Conservation (phyloP, 2,888 invertebrate species). For the Amphipyra tragopoginis region DNA sequence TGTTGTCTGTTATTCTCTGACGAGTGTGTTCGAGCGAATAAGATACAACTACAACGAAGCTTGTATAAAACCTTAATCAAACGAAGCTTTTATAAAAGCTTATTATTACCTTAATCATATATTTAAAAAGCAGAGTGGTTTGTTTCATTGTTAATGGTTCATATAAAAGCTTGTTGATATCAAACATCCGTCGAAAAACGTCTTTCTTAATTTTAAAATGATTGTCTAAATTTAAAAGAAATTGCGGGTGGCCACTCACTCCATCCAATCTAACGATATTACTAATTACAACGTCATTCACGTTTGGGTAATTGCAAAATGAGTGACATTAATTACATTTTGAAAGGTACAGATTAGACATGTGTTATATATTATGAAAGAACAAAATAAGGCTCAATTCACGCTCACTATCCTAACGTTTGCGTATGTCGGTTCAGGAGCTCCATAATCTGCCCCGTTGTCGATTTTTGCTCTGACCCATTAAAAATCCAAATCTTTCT, state of each 20-base stretch:
- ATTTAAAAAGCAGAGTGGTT: conserved; percentile 5
- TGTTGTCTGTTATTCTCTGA: conserved; percentile 50
- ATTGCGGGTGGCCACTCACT: background rate
- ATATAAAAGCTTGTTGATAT: background rate
- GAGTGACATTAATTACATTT: background rate
- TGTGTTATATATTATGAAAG: background rate
- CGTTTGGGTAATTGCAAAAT: background rate
- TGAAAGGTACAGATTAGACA: background rate
- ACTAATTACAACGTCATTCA: background rate
- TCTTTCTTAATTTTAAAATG: background rate
- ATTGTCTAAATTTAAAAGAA: background rate
- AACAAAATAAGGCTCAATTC: background rate
- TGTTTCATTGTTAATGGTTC: background rate
- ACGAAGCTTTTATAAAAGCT: conserved; percentile 15
- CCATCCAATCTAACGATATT: background rate
- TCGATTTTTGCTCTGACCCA: too few relatives aligned
- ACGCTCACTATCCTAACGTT: background rate
- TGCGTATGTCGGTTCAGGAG: too few relatives aligned
- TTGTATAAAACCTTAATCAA: conserved; percentile 18
- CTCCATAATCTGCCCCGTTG: too few relatives aligned
- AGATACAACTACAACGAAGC: conserved; percentile 14
- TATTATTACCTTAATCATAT: conserved; percentile 6
- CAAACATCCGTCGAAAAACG: background rate
- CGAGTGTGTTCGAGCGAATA: conserved; percentile 32
- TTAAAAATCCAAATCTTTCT: too few relatives aligned